Evolutionary conservation across 1,140 invertebrate genomes (phyloP).

Genomic region (Heterodera schachtii): DNA sequence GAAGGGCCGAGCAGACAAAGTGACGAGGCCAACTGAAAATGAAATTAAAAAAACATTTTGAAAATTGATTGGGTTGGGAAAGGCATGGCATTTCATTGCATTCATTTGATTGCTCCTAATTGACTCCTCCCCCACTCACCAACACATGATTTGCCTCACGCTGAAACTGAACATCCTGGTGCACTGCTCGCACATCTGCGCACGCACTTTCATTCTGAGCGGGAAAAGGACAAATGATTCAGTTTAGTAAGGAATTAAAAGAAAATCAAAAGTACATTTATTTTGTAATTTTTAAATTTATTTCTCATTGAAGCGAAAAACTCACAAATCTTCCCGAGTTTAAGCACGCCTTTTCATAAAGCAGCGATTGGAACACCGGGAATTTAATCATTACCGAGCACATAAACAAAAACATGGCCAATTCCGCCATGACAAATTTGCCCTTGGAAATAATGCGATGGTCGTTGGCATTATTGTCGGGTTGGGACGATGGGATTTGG

Average conservation of each 20-base stretch:
- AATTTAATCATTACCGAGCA: constrained; percentile 48
- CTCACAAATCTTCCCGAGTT: constrained; percentile 10
- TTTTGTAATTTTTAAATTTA: too few species aligned
- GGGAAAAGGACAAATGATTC: not conserved
- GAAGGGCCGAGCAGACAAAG: constrained; percentile 54
- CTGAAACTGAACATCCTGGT: constrained; percentile 50
- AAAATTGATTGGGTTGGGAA: not conserved
- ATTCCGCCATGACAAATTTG: constrained; percentile 20
- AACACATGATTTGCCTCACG: constrained; percentile 23
- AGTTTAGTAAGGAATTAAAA: not conserved
- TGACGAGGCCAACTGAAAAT: constrained; percentile 38
- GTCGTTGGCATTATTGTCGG: not conserved
- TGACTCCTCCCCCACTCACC: not conserved
- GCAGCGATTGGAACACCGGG: constrained; percentile 52
- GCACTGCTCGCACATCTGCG: constrained; percentile 38
- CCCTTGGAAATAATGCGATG: not conserved
- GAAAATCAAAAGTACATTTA: constrained; percentile 29
- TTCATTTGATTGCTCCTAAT: not conserved
- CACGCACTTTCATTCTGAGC: constrained; percentile 33
- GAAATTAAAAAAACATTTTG: not conserved
- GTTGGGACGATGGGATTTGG: too few species aligned
- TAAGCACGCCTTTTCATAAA: constrained; percentile 56
- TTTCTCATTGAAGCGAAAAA: too few species aligned
- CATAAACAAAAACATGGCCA: constrained; percentile 52
- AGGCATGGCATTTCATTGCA: not conserved